Conservation (phyloP, 23 tunicate genomes). For the Ciona savignyi region DNA sequence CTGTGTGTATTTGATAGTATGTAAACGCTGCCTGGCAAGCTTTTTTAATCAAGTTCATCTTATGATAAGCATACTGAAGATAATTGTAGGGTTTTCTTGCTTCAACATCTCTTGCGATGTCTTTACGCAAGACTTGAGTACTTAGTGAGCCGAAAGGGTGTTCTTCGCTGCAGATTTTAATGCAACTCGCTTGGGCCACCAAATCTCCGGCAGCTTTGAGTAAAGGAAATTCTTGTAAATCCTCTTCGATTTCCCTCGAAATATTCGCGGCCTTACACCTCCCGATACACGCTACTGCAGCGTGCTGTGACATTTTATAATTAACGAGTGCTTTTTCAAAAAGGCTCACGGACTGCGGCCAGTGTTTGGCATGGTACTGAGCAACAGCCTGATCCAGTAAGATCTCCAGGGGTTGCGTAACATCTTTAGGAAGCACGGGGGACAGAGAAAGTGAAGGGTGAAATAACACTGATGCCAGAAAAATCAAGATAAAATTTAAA, state of each 20-base stretch:
- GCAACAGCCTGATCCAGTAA: conserved; percentile 12
- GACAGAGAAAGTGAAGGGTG: background rate
- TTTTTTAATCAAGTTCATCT: conserved; percentile 25
- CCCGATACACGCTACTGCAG: conserved; percentile 11
- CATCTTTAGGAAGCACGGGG: conserved; percentile 13
- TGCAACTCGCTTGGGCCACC: conserved; percentile 65
- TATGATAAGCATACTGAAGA: conserved; percentile 63
- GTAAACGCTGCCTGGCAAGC: conserved; percentile 75
- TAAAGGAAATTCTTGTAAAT: conserved; percentile 27
- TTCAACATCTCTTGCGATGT: conserved; percentile 38
- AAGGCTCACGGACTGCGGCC: conserved; percentile 6
- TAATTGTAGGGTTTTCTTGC: conserved; percentile 44
- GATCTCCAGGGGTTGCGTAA: conserved; percentile 11
- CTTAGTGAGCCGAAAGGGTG: conserved; percentile 34
- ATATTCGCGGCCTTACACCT: conserved; percentile 44
- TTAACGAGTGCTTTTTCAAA: conserved; percentile 59
- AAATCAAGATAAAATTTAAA: no score
- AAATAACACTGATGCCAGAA: background rate
- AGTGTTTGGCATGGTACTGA: conserved; percentile 11
- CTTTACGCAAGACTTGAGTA: background rate
- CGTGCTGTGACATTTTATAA: conserved; percentile 34
- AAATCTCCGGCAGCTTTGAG: conserved; percentile 31
- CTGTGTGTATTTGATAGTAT: conserved; percentile 32
- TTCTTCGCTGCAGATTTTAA: conserved; percentile 71
- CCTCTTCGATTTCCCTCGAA: conserved; percentile 14